Conservation (phyloP, 2,113 vertebrate genomes). For the Macaca mulatta region DNA sequence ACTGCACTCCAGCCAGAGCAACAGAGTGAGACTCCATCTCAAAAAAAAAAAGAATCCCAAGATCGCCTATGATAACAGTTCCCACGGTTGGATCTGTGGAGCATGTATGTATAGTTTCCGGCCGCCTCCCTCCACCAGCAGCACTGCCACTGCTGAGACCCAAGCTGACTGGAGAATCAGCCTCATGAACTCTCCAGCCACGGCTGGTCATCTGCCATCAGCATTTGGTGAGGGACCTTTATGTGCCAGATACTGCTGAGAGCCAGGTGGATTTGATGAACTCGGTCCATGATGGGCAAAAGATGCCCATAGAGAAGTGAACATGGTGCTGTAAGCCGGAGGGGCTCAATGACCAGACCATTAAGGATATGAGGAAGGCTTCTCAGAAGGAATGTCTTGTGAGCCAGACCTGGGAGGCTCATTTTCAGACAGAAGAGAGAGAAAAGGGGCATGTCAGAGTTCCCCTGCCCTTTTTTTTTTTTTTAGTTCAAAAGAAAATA, state of each 20-base stretch:
- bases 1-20: too few relatives aligned
- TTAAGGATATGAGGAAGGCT: neutral
- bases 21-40: too few relatives aligned
- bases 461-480: neutral
- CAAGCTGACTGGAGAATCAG: neutral
- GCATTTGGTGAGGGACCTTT: neutral
- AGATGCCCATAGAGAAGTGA: neutral
- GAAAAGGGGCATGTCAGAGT: neutral
- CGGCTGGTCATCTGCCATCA: neutral
- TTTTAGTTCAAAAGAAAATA: neutral
- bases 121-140: accelerated
- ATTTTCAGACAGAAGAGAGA: neutral
- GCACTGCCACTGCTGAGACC: neutral
- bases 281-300: neutral
- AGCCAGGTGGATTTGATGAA: neutral
- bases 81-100: neutral
- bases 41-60: neutral
- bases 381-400: neutral
- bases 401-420: neutral
- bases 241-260: neutral
- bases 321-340: accelerated
- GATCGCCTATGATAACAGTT: neutral
- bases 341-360: too few relatives aligned
- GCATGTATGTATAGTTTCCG: neutral
- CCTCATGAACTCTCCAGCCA: neutral